Base-by-base conservation (phyloP, 2,888 invertebrate genomes). In the Ischnura elegans region DNA sequence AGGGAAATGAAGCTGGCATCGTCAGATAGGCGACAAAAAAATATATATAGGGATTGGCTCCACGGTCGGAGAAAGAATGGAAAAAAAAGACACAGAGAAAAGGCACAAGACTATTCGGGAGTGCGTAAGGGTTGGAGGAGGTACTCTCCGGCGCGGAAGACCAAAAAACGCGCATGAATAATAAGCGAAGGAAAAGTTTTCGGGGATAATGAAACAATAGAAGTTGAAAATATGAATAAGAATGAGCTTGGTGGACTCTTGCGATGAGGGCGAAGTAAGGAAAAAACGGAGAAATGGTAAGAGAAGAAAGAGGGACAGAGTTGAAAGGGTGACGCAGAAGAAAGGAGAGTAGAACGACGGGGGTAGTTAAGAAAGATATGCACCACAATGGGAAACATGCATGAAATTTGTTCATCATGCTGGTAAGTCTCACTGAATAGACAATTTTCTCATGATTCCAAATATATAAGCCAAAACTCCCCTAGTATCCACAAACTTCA, bases 201-300 rank as follows among this genome's bases (percentile, higher is more conserved):
- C 51, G 51, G 51, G 90, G 90, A 90, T 90, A 90, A 90, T 90
- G 90, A 90, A 90, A 90, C 90, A 43, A 90, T 55, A 47, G 87
- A 87, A 90, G 90, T 90, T 90, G 90, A 90, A 90, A 90, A 61
- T 90, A 90, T 90, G 90, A 90, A 90, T 90, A 90, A 90, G 90
- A 90, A 90, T 90, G 61, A 90, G 55, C 16, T 46, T 19, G n/a
- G 47, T 36, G 90, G 55, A 61, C 0, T 25, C 45, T n/a, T n/a
- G 4, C 25, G 45, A 25, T 45, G 25, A 46, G 25, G 46, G n/a
- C n/a, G 87, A 46, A n/a, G n/a, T n/a, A n/a, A n/a, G n/a, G n/a
- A n/a, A n/a, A n/a, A n/a, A n/a, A 47, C 4, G 51, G 87, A 21
- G 46, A 45, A 45, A n/a, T 16, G 8, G 45, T 46, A 21, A 45